Base-by-base conservation (phyloP, 2,797 vertebrate species). In the Tadarida brasiliensis region DNA sequence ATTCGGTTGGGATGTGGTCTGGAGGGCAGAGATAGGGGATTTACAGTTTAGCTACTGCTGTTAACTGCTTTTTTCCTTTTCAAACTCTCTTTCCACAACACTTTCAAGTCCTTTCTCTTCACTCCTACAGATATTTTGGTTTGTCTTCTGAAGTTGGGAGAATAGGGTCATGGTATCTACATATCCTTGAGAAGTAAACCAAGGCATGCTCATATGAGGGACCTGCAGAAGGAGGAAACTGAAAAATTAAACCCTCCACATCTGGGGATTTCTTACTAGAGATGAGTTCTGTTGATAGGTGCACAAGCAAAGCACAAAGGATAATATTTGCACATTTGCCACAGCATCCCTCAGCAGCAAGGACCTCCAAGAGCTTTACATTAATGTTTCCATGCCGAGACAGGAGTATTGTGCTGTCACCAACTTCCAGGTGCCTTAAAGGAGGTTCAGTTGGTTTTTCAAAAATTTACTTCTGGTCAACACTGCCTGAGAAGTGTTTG, bases 11-110 rank as follows among this genome's bases (percentile, higher is more conserved):
- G 78, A 94, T 76, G 88, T 94, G 94, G 94, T 96, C 96, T 98
- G 97, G 88, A 91, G 94, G 80, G 10, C 67, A 96, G 95, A 98
- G 97, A 98, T 97, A 98, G 88, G 91, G 57, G 76, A 59, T 84
- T 96, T 94, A 84, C 96, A 61, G 95, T 96, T 95, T 82, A 78
- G 74, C 81, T 94, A 26, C 94, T 54, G 30, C 92, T 81, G 39
- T 51, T 68, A 94, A 95, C 93, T 65, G 93, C 78, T 77, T 51
- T 61, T 78, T n/a, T 24, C 59, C 67, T 49, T 96, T 74, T 47
- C 44, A 63, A 89, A 15, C 12, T 12, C 30, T 35, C 7, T 59
- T 73, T 24, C 35, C 68, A 63, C 44, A 67, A 28, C 8, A 59
- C 54, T 71, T 81, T 84, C 22, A 71, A 47, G 57, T 71, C 24